Conservation (phyloP, 1,140 invertebrate genomes). For the Holotrichia oblita region DNA sequence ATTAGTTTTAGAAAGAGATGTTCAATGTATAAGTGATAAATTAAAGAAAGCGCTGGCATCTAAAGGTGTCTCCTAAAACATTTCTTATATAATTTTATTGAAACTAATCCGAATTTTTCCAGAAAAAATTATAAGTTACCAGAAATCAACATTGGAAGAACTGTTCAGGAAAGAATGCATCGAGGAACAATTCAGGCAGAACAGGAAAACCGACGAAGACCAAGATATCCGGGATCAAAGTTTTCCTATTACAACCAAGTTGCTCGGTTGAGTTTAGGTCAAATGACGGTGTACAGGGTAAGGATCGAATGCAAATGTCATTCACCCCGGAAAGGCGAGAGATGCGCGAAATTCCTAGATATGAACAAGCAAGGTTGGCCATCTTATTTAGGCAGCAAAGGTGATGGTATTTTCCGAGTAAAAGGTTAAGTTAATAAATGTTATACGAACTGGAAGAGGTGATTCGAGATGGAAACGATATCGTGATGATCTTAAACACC, state of each 20-base stretch:
- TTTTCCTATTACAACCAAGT: conserved; percentile 62
- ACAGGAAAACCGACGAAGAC: conserved; percentile 29
- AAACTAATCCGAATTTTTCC: conserved; percentile 44
- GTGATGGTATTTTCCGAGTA: conserved; percentile 63
- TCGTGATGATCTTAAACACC: too few relatives aligned
- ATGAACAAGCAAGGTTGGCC: conserved; percentile 64
- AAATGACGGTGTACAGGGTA: conserved; percentile 68
- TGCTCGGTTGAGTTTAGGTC: conserved; percentile 62
- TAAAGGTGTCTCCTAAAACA: conserved; percentile 50
- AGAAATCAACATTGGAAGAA: conserved; percentile 44
- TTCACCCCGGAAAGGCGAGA: conserved; percentile 61
- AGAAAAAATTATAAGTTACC: conserved; percentile 47
- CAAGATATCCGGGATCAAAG: conserved; percentile 53
- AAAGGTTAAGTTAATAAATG: background rate
- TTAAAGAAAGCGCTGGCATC: conserved; percentile 53
- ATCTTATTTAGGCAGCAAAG: conserved; percentile 62
- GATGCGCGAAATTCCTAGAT: conserved; percentile 63
- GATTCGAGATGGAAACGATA: too few relatives aligned
- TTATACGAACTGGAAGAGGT: too few relatives aligned
- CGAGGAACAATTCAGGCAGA: conserved; percentile 53
- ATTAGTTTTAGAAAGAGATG: conserved; percentile 62
- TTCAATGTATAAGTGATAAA: conserved; percentile 62
- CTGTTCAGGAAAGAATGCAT: conserved; percentile 61
- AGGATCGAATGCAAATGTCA: conserved; percentile 64
- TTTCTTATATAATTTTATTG: conserved; percentile 17